Conservation (phyloP, 2,888 invertebrate genomes). For the Dendrolimus houi region DNA sequence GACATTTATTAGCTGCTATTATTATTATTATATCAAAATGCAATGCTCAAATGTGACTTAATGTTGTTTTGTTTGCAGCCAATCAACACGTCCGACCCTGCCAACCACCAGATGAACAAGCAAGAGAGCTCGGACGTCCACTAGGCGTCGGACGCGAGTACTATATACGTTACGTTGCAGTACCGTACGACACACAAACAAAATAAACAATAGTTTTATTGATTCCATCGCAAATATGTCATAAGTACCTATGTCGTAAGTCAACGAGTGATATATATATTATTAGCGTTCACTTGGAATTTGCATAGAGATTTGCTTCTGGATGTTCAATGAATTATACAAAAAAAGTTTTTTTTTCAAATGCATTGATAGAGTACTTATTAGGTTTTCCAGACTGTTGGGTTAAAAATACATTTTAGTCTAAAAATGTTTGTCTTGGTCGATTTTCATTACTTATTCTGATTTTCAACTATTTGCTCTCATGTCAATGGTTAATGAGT, state of each 20-base stretch:
- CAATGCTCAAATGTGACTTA: no score
- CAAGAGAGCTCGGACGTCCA: constrained; percentile 91
- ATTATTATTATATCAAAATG: no score
- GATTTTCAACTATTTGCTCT: no score
- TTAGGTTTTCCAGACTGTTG: no score
- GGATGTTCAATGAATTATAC: no score
- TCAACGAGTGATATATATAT: constrained; percentile 38
- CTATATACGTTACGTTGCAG: constrained; percentile 47
- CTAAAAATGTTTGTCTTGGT: no score
- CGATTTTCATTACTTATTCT: no score
- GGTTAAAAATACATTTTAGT: no score
- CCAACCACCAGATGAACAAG: constrained; percentile 86
- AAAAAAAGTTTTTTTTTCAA: no score
- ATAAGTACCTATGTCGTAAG: constrained; percentile 54
- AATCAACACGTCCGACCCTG: constrained; percentile 88
- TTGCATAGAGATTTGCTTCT: constrained; percentile 35
- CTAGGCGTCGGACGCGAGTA: constrained; percentile 47
- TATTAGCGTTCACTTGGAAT: constrained; percentile 5
- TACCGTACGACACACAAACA: constrained; percentile 35
- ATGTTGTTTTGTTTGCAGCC: constrained; percentile 73
- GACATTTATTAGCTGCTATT: no score
- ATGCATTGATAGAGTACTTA: no score
- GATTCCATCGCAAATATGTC: constrained; percentile 61
- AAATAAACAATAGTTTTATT: constrained; percentile 69
- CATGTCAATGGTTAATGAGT: no score